Evolutionary conservation across 2,888 invertebrate genomes (phyloP).

Genomic region (Morpho helenor): DNA sequence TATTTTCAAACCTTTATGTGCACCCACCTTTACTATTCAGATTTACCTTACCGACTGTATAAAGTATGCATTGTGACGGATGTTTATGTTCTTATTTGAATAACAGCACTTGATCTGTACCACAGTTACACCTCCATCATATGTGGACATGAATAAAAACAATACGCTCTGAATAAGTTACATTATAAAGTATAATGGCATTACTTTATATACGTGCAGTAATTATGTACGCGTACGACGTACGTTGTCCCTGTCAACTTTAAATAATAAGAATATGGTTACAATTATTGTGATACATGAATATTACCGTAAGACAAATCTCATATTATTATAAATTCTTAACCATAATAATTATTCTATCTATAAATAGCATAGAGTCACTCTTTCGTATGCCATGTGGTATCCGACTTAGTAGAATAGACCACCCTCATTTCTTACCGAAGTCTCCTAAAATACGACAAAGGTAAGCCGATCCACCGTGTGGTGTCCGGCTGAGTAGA

Average conservation of each 20-base stretch:
- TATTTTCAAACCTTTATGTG: not conserved
- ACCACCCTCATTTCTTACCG: too few relatives aligned
- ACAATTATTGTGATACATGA: too few relatives aligned
- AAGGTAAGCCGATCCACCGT: too few relatives aligned
- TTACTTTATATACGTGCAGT: slow-evolving; percentile 24
- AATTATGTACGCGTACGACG: slow-evolving; percentile 8
- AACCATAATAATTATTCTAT: too few relatives aligned
- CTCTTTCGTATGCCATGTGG: too few relatives aligned
- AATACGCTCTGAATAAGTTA: slow-evolving; percentile 38
- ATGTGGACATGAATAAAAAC: slow-evolving; percentile 47
- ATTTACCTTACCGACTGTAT: slow-evolving; percentile 19
- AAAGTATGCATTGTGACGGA: slow-evolving; percentile 15
- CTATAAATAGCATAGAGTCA: too few relatives aligned
- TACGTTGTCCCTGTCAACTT: slow-evolving; percentile 24
- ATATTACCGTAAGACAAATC: too few relatives aligned
- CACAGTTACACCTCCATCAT: slow-evolving; percentile 38
- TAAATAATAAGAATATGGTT: slow-evolving; percentile 6
- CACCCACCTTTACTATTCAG: slow-evolving; percentile 11
- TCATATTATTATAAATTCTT: too few relatives aligned
- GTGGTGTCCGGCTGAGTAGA: too few relatives aligned
- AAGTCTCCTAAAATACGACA: too few relatives aligned
- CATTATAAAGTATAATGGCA: slow-evolving; percentile 50
- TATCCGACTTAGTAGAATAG: too few relatives aligned
- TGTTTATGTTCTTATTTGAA: slow-evolving; percentile 26
- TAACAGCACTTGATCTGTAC: slow-evolving; percentile 27